Evolutionary conservation across 2,888 invertebrate genomes (phyloP).

Genomic region (Agriopis aurantiaria): DNA sequence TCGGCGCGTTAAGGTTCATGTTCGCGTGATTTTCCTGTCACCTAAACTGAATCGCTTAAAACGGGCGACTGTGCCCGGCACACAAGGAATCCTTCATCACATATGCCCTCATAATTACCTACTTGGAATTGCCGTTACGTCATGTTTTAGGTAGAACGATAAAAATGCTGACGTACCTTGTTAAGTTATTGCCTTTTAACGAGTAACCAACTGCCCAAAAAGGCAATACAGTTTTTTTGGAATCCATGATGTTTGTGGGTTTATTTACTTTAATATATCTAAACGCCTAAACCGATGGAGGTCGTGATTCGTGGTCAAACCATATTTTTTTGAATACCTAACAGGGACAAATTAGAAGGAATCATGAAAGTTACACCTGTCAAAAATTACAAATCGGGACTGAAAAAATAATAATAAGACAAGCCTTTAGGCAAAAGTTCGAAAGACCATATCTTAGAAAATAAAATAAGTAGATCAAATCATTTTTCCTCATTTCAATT

Average conservation of each 20-base stretch:
- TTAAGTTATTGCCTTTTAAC: neutral
- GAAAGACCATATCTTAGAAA: too few relatives aligned
- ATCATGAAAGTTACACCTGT: too few relatives aligned
- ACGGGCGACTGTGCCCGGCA: too few relatives aligned
- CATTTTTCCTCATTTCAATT: neutral
- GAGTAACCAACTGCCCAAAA: neutral
- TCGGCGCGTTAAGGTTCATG: too few relatives aligned
- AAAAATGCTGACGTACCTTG: neutral
- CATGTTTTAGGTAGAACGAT: neutral
- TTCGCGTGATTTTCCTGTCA: too few relatives aligned
- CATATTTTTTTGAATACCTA: neutral
- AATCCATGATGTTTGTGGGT: neutral
- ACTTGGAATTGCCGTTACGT: neutral
- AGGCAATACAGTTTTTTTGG: neutral
- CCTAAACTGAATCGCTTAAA: too few relatives aligned
- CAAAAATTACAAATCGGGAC: too few relatives aligned
- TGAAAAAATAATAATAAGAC: too few relatives aligned
- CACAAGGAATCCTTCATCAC: neutral
- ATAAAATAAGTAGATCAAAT: too few relatives aligned
- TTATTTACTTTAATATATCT: neutral
- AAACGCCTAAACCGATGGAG: neutral
- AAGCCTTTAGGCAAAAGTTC: too few relatives aligned
- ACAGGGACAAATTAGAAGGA: too few relatives aligned
- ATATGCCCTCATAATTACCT: neutral
- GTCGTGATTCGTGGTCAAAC: neutral